Base-by-base conservation (phyloP, 2,888 invertebrate genomes). In the Eupithecia inturbata region DNA sequence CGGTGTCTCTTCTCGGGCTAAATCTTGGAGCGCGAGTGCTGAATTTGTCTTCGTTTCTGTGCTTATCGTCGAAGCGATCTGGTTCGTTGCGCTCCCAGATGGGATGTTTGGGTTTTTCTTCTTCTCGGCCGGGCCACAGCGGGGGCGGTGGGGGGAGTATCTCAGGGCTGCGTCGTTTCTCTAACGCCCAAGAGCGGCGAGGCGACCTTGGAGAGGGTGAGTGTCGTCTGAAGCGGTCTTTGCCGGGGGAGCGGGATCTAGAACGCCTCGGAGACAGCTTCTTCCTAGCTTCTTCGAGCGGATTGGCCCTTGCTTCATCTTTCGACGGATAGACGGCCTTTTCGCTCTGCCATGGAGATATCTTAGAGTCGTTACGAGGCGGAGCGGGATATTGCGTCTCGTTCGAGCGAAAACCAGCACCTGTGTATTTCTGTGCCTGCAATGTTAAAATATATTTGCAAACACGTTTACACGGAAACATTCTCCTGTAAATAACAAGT, bases 381-480 rank as follows among this genome's bases (percentile, higher is more conserved):
- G 82, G 84, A 45, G 84, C 72, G 49, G 87, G 77, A 67, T 89
- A 91, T 75, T 85, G 87, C 31, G 77, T 83, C 78, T 90, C 90
- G 76, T 82, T 88, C 64, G 87, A 85, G 62, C 90, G 90, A 78
- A 89, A 93, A 80, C 89, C 92, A 33, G 63, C 57, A 88, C 89
- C 90, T 87, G 92, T 84, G 89, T 92, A 93, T 85, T 88, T 92
- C 85, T 88, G 82, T 81, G 90, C 92, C 94, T 94, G 93, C 82
- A 93, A 94, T 92, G 90, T 88, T 83, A 93, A 94, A 92, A 84
- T 84, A 84, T 83, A 84, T 87, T 90, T 91, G 91, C 88, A 90
- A 78, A 78, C 68, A 77, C 70, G 67, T 72, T 67, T 22, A 39
- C 49, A n/a, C 28, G 28, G 12, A 71, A 57, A 57, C 60, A 63